A percentile compares a stretch with the other conserved stretches of the same genome.
phyloP scores from a whole-genome alignment of 2,797 vertebrate species.

The Pangasius larnaudii region DNA sequence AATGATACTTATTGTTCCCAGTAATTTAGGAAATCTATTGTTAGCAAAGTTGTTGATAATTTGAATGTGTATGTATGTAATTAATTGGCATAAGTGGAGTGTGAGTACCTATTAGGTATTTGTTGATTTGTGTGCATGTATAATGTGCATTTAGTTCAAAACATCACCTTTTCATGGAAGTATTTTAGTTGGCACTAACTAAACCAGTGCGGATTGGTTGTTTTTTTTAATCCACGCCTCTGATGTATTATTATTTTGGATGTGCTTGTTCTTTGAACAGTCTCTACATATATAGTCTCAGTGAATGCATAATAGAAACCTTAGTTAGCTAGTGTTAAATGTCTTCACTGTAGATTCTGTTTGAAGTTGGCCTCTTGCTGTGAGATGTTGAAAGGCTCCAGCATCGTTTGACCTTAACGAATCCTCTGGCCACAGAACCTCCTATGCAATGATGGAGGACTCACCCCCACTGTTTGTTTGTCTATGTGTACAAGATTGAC shows the following conservation, averaged over 20 bases:
- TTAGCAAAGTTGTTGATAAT: not conserved
- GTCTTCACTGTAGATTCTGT: slow-evolving; percentile 18
- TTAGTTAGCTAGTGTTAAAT: slow-evolving; percentile 1
- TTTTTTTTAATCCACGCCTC: not conserved
- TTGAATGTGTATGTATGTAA: not conserved
- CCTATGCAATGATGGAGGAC: slow-evolving; percentile 18
- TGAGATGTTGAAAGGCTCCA: slow-evolving; percentile 47
- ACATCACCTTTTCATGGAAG: not conserved
- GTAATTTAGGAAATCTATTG: not conserved
- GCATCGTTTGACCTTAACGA: slow-evolving; percentile 54
- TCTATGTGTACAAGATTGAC: not conserved
- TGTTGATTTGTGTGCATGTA: not conserved
- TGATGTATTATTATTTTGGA: not conserved
- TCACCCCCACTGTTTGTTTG: slow-evolving; percentile 10
- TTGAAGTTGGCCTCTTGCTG: slow-evolving; percentile 48
- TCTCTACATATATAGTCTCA: not conserved
- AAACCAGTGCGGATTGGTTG: not conserved
- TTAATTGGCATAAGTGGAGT: not conserved
- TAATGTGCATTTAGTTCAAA: not conserved
- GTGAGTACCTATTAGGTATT: not conserved
- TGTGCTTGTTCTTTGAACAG: not conserved
- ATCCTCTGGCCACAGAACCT: slow-evolving; percentile 31
- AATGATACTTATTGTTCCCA: not conserved
- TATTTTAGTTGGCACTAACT: not conserved
- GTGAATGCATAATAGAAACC: not conserved